Percentiles rank a stretch among this genome's conserved stretches.
These are phyloP conservation scores for Alcedo quadribrachys DNA, from an alignment of 2,797 vertebrate genomes.

Conservation along the genomic window DNA sequence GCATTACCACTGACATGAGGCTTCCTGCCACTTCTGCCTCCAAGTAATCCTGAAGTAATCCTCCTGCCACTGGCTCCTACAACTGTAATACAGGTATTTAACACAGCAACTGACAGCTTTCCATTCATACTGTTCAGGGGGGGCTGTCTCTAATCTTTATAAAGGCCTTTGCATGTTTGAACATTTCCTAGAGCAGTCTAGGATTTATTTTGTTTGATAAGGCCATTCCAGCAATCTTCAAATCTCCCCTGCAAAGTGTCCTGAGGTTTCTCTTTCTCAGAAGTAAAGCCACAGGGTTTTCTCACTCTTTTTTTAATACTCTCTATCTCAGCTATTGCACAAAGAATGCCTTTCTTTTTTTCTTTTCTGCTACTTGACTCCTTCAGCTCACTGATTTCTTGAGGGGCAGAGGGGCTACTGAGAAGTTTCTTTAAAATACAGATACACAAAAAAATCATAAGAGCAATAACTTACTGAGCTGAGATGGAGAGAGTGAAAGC, in stretches of 20 bases:
- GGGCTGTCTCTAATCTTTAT: neutral
- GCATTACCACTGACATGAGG: neutral
- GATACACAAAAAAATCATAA: neutral
- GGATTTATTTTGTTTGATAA: neutral
- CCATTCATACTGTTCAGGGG: neutral
- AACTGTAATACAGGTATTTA: neutral
- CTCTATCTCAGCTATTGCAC: neutral
- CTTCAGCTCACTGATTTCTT: neutral
- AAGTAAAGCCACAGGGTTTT: neutral
- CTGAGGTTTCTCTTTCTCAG: constrained; percentile 1
- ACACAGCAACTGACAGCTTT: neutral
- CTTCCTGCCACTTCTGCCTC: constrained; percentile 10
- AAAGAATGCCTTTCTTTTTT: neutral
- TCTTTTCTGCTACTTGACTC: neutral
- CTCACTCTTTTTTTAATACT: neutral
- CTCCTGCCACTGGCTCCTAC: neutral
- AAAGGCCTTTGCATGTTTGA: neutral
- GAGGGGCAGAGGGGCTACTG: neutral
- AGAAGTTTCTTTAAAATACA: neutral
- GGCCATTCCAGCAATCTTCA: neutral
- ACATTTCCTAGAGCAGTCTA: neutral
- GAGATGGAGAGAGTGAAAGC: neutral
- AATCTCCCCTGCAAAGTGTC: neutral
- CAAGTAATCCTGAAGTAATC: neutral
- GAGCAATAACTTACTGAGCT: neutral